Evolutionary conservation across 1,140 invertebrate genomes (phyloP).

Genomic region (Procambarus virginalis): DNA sequence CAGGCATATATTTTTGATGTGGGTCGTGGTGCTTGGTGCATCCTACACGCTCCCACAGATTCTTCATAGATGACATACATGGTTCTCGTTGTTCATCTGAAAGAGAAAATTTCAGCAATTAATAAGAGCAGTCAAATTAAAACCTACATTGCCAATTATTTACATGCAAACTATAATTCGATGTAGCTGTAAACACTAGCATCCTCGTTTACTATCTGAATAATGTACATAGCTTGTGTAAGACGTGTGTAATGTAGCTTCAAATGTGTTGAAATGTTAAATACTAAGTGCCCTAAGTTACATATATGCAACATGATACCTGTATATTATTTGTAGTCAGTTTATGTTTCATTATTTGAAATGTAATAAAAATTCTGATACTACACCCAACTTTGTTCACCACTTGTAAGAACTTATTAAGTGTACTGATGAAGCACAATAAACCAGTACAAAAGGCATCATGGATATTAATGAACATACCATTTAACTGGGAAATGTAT

Average conservation of each 20-base stretch:
- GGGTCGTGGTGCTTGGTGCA: not conserved
- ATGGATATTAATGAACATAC: no score
- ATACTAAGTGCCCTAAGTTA: no score
- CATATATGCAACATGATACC: no score
- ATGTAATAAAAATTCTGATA: no score
- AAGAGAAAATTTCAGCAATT: not conserved
- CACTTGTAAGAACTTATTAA: no score
- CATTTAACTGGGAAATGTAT: no score
- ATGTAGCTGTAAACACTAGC: not conserved
- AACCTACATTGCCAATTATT: not conserved
- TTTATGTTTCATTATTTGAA: no score
- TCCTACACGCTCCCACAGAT: constrained; percentile 22
- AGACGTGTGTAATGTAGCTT: not conserved
- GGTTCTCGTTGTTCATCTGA: constrained; percentile 29
- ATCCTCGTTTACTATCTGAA: not conserved
- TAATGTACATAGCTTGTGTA: not conserved
- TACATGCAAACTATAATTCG: not conserved
- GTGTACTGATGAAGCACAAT: no score
- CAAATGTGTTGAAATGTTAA: not conserved
- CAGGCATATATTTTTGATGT: not conserved
- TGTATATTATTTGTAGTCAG: no score
- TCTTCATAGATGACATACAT: constrained; percentile 34
- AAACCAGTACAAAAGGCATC: no score
- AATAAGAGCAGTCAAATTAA: not conserved
- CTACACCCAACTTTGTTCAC: no score